Percentiles rank a stretch among this genome's conserved stretches.
These are phyloP conservation scores for Orchestes rusci DNA, from an alignment of 2,888 invertebrate species.

Conservation along the genomic window DNA sequence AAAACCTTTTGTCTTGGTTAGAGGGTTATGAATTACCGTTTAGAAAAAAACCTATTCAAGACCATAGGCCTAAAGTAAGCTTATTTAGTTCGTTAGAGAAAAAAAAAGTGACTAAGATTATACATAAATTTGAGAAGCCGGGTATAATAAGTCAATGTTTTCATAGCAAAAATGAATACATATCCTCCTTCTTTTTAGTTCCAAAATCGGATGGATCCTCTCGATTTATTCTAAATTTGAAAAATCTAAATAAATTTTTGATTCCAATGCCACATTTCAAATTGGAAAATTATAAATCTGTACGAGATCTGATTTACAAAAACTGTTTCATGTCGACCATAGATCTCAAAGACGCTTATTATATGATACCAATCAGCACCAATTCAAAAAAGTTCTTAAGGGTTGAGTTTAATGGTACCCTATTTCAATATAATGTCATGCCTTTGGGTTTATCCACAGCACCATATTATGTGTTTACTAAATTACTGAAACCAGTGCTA, in stretches of 20 bases:
- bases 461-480: not conserved
- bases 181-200: not conserved
- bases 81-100: not conserved
- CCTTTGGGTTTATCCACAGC: not conserved
- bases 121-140: not conserved
- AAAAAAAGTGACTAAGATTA: too few species aligned
- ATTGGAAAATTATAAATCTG: not conserved
- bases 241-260: not conserved
- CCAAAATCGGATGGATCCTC: not conserved
- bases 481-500: not conserved
- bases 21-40: not conserved
- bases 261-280: not conserved
- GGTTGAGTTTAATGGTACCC: not conserved
- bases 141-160: not conserved
- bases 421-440: not conserved
- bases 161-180: not conserved
- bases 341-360: not conserved
- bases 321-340: not conserved
- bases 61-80: not conserved
- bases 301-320: not conserved
- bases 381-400: not conserved
- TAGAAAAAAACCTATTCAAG: not conserved
- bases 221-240: not conserved
- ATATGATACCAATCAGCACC: not conserved
- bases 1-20: not conserved